These are phyloP conservation scores for Osmerus eperlanus DNA, from an alignment of 2,113 vertebrate genomes.

Conservation along the genomic window DNA sequence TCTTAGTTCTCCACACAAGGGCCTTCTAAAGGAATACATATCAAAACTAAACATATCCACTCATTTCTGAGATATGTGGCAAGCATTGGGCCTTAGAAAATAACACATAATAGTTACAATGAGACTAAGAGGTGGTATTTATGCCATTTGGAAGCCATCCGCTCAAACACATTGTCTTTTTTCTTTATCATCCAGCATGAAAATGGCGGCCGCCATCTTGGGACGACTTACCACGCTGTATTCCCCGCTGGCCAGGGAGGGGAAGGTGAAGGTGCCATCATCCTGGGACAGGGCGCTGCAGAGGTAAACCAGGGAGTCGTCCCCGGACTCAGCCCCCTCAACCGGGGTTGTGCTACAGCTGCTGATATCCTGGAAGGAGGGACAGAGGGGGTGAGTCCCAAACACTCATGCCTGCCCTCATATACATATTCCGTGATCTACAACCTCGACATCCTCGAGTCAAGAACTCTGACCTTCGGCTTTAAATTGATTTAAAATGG, in stretches of 20 bases:
- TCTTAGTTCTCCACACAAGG: neutral
- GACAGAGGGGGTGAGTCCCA: neutral
- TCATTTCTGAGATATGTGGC: too few species aligned
- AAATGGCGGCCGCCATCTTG: conserved; percentile 27
- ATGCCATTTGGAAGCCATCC: too few species aligned
- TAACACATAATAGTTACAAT: too few species aligned
- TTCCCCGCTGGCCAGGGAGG: conserved; percentile 85
- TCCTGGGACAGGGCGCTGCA: conserved; percentile 86
- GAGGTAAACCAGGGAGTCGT: conserved; percentile 79
- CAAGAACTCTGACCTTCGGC: too few species aligned
- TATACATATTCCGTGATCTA: neutral
- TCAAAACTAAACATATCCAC: neutral
- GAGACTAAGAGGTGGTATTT: too few species aligned
- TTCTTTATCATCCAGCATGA: too few species aligned
- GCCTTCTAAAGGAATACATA: neutral
- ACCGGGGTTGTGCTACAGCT: conserved; percentile 84
- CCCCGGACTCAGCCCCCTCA: conserved; percentile 78
- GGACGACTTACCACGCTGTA: conserved; percentile 82
- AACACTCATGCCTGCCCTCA: neutral
- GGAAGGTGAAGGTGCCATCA: conserved; percentile 88
- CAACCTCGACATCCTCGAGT: too few species aligned
- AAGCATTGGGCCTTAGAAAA: too few species aligned
- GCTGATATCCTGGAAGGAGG: conserved; percentile 75
- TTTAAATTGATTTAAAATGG: neutral
- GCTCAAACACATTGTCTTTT: too few species aligned